Base-by-base conservation (phyloP, 2,888 invertebrate species). In the Rotaria sp. region DNA sequence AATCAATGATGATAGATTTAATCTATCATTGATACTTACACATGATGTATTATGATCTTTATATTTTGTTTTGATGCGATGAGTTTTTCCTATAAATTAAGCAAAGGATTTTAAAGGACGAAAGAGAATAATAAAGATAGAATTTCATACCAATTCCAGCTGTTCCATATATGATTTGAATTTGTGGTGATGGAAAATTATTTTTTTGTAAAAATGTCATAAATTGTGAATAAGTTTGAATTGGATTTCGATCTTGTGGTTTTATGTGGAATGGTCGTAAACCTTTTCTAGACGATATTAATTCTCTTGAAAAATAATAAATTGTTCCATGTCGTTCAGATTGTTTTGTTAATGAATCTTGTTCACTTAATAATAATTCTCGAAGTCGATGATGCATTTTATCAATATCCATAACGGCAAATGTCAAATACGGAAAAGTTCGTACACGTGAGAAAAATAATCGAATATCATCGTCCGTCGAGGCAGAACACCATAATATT, bases 301-400 rank as follows among this genome's bases (percentile, higher is more conserved):
- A 45, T n/a, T 80, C 45, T 45, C 35, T 41, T 7, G 80, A 80
- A 41, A 80, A 80, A 80, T 80, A 80, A 80, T 80, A 80, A 41
- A 80, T n/a, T 38, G 8, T 11, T 15, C 80, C 80, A 45, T 80
- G 80, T 80, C 18, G 10, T 0, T 45, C 26, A 18, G 18, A 18
- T 45, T 41, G 45, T 75, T 4, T 41, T 80, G 80, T 45, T 15
- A 80, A 45, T 80, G 26, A 11, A 41, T 80, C 45, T 45, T 80
- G 80, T 80, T 80, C 45, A 45, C 45, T 45, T 0, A 80, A 41
- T 8, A 80, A 15, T 10, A 45, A 11, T 45, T 80, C 80, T 10
- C 80, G 80, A 7, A 80, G 45, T 35, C 80, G 45, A 45, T 80
- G 80, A 80, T 80, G 80, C 80, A 80, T 41, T n/a, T 45, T 41